These are phyloP conservation scores for Ormyrus nitidulus DNA, from an alignment of 2,888 invertebrate species.

Conservation along the genomic window DNA sequence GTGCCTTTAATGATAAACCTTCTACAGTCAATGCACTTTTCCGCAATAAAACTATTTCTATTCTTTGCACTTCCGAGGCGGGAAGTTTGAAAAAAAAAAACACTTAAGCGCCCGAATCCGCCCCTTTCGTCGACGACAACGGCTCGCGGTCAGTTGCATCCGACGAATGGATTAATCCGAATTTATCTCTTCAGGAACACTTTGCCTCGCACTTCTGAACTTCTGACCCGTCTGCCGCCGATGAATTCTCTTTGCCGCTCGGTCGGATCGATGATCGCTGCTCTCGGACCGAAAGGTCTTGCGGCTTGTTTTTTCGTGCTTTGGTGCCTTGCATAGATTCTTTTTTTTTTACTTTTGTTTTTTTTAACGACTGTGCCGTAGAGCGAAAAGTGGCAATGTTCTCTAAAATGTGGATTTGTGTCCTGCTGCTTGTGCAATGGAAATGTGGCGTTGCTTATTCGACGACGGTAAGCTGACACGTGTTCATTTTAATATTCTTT, in stretches of 20 bases:
- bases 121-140: conserved; percentile 37
- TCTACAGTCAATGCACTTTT: background rate
- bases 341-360: conserved; percentile 7
- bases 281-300: conserved; percentile 40
- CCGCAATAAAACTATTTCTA: background rate
- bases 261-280: conserved; percentile 58
- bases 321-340: conserved; percentile 42
- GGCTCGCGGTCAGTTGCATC: conserved; percentile 19
- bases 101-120: conserved; percentile 19
- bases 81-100: conserved; percentile 34
- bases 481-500: background rate
- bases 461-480: conserved; percentile 25
- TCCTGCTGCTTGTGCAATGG: conserved; percentile 24
- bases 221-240: conserved; percentile 63
- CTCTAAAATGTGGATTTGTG: conserved; percentile 13
- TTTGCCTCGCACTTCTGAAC: conserved; percentile 68
- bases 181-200: conserved; percentile 62
- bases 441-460: background rate
- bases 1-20: background rate
- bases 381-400: conserved; percentile 30
- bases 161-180: conserved; percentile 59
- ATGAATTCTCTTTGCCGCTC: conserved; percentile 64
- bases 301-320: conserved; percentile 29
- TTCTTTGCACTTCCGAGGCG: background rate
- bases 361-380: background rate